phyloP scores from a whole-genome alignment of 2,113 vertebrate species.

The Nettapus auritus region DNA sequence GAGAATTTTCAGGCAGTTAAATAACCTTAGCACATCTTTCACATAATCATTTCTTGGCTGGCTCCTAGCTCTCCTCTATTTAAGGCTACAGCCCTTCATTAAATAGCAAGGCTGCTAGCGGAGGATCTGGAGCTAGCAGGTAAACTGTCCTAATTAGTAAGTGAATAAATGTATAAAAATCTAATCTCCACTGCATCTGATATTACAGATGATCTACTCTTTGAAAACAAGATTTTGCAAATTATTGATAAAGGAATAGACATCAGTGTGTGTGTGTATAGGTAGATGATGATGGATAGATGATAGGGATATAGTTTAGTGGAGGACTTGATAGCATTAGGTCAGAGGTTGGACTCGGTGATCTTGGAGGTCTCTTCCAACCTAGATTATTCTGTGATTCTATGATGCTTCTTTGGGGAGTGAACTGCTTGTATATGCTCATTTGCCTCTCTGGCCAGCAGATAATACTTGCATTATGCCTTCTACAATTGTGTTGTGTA shows the following conservation, averaged over 20 bases:
- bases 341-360: no score
- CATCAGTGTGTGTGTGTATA: neutral
- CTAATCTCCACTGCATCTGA: neutral
- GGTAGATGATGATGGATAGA: rapidly evolving
- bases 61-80: neutral
- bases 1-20: conserved; percentile 10
- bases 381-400: no score
- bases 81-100: neutral
- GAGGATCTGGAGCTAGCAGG: neutral
- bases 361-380: no score
- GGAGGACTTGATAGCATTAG: no score
- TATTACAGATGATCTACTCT: neutral
- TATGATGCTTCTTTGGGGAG: rapidly evolving
- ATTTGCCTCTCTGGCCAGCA: neutral
- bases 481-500: neutral
- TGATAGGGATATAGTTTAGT: no score
- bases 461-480: neutral
- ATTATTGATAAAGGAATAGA: neutral
- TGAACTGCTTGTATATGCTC: neutral
- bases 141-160: neutral
- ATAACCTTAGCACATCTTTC: neutral
- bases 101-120: neutral
- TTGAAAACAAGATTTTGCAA: neutral
- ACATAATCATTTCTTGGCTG: neutral
- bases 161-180: neutral